These are phyloP conservation scores for Neoaliturus tenellus DNA, from an alignment of 2,888 invertebrate species.

Conservation along the genomic window DNA sequence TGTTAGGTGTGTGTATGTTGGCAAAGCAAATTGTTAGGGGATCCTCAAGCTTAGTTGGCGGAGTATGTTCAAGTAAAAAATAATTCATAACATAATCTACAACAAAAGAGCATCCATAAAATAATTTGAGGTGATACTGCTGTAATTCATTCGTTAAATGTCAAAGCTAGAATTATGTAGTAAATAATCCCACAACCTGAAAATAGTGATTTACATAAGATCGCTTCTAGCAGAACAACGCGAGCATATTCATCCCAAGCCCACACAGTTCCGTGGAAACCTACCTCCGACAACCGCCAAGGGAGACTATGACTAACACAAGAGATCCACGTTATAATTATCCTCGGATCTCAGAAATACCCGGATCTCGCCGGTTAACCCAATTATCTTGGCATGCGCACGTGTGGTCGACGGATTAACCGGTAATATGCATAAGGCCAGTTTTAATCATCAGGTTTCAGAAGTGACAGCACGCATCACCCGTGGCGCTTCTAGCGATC, in stretches of 20 bases:
- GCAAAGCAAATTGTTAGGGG: too few species aligned
- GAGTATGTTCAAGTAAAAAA: too few species aligned
- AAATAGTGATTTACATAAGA: too few species aligned
- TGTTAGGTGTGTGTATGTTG: too few species aligned
- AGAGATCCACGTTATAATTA: constrained; percentile 6
- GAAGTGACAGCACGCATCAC: constrained; percentile 29
- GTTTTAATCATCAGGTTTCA: constrained; percentile 30
- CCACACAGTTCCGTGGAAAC: background rate
- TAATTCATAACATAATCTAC: too few species aligned
- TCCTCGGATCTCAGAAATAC: constrained; percentile 14
- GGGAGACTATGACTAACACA: background rate
- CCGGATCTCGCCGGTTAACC: constrained; percentile 39
- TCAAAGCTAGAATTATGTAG: too few species aligned
- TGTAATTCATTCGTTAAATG: too few species aligned
- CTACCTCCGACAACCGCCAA: background rate
- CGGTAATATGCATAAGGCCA: constrained; percentile 42
- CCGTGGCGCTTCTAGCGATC: constrained; percentile 12
- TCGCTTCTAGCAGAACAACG: background rate
- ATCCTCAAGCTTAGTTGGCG: too few species aligned
- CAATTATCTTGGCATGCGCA: constrained; percentile 26
- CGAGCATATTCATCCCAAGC: background rate
- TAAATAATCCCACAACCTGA: too few species aligned
- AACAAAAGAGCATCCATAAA: too few species aligned
- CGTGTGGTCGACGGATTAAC: constrained; percentile 31
- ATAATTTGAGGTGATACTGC: too few species aligned